A percentile compares a stretch with the other conserved stretches of the same genome.
Evolutionary conservation across 2,797 vertebrate genomes (phyloP).

Genomic region (Falco naumanni): DNA sequence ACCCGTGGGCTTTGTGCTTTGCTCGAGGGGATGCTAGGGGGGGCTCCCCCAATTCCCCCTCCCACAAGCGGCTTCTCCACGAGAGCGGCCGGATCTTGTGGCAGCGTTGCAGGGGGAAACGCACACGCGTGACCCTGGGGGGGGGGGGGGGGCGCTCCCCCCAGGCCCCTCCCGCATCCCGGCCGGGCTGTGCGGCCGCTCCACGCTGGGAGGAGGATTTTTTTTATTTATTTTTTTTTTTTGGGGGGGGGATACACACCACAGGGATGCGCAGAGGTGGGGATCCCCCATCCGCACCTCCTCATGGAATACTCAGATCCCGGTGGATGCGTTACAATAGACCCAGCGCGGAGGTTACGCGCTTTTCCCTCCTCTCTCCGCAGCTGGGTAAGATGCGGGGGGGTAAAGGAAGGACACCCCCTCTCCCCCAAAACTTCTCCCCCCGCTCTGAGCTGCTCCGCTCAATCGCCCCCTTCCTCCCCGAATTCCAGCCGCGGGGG

Average conservation of each 20-base stretch:
- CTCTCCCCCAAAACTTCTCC: not conserved
- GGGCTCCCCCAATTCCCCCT: not conserved
- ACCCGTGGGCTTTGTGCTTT: not conserved
- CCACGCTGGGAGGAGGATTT: not conserved
- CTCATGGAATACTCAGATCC: not conserved
- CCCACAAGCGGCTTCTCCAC: not conserved
- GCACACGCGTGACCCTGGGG: not conserved
- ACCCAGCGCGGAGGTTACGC: not conserved
- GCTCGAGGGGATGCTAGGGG: not conserved
- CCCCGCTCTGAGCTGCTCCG: accelerated
- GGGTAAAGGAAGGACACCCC: not conserved
- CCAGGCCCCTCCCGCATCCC: too few relatives aligned
- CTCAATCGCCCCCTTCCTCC: too few relatives aligned
- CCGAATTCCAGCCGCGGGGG: not conserved
- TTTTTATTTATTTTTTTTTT: too few relatives aligned
- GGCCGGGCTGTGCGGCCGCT: not conserved
- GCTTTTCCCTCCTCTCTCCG: not conserved
- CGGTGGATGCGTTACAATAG: not conserved
- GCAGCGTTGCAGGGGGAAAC: not conserved
- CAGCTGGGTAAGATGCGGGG: too few relatives aligned
- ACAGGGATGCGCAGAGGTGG: not conserved
- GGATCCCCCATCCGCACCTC: not conserved
- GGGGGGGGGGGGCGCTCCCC: too few relatives aligned
- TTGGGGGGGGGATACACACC: too few relatives aligned
- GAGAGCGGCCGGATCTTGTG: not conserved